Base-by-base conservation (phyloP, 2,888 invertebrate species). In the Invenusta paracnida region DNA sequence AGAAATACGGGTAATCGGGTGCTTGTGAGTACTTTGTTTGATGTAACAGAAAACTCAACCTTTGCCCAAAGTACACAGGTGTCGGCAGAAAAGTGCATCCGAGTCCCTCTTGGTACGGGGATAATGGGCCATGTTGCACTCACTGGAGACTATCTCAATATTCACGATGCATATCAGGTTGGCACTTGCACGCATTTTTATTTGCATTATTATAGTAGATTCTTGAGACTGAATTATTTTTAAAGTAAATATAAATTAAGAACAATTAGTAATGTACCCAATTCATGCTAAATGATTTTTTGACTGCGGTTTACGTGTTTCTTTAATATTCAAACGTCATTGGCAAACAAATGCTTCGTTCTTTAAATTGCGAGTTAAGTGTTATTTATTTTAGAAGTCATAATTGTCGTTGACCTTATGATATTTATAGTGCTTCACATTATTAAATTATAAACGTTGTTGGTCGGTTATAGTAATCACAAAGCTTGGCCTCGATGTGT, bases 51-150 rank as follows among this genome's bases (percentile, higher is more conserved):
- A 30, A 48, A 86, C 28, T 82, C 82, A 48, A 79, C 96, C 2
- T 93, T 96, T 66, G 94, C 95, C 90, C 96, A 96, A 92, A 96
- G 96, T 95, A 95, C 96, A 91, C 94, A 95, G 91, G 94, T 95
- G 89, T 95, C 96, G 88, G 96, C 96, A 92, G 86, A 84, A n/a
- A 85, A 85, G 29, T 23, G 66, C 28, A 96, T 96, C 89, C 93
- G 23, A 27, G 89, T 91, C 29, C 89, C 90, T 0, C 90, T 89
- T 89, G 91, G 90, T 5, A 89, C 88, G 29, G 91, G 91, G 23
- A 90, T 91, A 83, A 89, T 90, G 66, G 91, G 91, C 30, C 89
- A 90, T 87, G 90, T 91, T 17, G 91, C 90, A 0, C 87, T 90
- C 85, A 90, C 88, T 0, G 91, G 90, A 67, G 89, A 90, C 86